A percentile compares a stretch with the other conserved stretches of the same genome.
phyloP scores from a whole-genome alignment of 2,888 invertebrate species.

The Parasteatoda lunata region DNA sequence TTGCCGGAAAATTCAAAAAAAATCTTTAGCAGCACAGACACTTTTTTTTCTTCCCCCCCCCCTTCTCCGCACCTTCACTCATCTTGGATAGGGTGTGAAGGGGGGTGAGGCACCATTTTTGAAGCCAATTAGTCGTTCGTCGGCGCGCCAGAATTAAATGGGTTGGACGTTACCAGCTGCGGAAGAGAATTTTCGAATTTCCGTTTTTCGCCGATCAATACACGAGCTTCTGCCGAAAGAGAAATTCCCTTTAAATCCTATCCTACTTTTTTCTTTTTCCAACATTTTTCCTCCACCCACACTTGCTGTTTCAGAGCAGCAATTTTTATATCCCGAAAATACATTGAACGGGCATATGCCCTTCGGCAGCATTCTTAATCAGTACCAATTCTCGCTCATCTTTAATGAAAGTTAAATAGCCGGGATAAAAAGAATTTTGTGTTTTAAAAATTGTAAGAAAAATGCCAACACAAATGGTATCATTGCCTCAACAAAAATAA shows the following conservation, averaged over 20 bases:
- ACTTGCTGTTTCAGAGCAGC: background rate
- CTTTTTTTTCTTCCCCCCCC: background rate
- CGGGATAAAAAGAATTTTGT: too few species aligned
- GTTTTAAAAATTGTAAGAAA: background rate
- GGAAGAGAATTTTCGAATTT: conserved; percentile 62
- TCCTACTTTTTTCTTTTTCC: conserved; percentile 11
- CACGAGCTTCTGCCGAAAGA: conserved; percentile 25
- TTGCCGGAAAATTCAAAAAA: too few species aligned
- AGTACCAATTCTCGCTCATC: background rate
- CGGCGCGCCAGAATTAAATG: conserved; percentile 64
- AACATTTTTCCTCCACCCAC: background rate
- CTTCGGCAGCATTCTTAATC: background rate
- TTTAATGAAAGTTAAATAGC: background rate
- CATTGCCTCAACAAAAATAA: background rate
- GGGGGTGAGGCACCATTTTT: conserved; percentile 38
- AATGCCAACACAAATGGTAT: background rate
- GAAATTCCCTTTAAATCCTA: conserved; percentile 20
- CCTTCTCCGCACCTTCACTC: conserved; percentile 14
- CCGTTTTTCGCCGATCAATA: conserved; percentile 38
- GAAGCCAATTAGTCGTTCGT: conserved; percentile 58
- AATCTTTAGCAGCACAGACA: too few species aligned
- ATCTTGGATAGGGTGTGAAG: conserved; percentile 17
- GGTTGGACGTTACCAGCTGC: conserved; percentile 61
- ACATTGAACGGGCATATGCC: background rate
- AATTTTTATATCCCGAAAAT: background rate